Evolutionary conservation across 1,140 invertebrate species (phyloP), one percentile per base, ranked within the genome.

Genomic region (Camponotus floridanus): DNA sequence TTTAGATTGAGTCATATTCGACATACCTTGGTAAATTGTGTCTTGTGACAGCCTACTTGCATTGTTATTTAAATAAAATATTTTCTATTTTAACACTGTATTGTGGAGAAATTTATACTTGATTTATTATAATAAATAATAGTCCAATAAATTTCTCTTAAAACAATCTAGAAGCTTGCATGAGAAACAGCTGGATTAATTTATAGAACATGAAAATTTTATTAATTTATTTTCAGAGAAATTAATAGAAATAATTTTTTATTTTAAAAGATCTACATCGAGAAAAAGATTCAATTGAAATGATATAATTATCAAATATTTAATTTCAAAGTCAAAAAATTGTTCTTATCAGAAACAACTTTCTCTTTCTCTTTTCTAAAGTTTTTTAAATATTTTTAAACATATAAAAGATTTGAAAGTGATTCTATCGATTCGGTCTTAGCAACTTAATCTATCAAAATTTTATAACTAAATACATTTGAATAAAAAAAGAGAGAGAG

Each of bases 121-220:
- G 15, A 80, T 55, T 80, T 68, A 48, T 51, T 48, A 21, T 21
- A 79, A 13, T 3, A 67, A 6, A 36, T 21, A 39, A 67, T 9
- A 67, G 13, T 79, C 21, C 36, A 79, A 42, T 26, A 3, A 18
- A 67, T 68, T 26, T 13, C 33, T 39, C 39, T 21, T 39, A 57
- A 80, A 57, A 36, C 57, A 1, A n/a, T 55, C 2, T 57, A 21
- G 57, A 57, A 45, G 15, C 36, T 80, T 70, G 48, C 78, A 80
- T 3, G 36, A 26, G 26, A 70, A 80, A 80, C 76, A 78, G 42
- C 3, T 67, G 51, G 13, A 51, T 78, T 59, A 67, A 80, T 80
- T 80, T 57, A 42, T 45, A 31, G 0, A 70, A 31, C 13, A 68
- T 42, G 1, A 59, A 13, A 5, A 2, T 78, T 78, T 62, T 48